Conservation (phyloP, 2,113 vertebrate genomes). For the Physeter macrocephalus region DNA sequence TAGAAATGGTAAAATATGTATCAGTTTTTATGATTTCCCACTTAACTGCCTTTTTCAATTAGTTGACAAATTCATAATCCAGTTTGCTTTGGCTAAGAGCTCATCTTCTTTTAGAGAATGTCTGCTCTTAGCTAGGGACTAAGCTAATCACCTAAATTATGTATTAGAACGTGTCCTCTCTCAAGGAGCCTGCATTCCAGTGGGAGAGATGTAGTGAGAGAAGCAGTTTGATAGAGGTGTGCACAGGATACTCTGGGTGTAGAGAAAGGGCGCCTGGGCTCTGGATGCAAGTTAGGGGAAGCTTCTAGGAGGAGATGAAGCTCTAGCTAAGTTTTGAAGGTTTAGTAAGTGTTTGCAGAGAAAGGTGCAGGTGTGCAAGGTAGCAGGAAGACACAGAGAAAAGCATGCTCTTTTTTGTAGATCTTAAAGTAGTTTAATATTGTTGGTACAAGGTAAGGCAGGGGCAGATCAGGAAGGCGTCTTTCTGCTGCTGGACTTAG, state of each 20-base stretch:
- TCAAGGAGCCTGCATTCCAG: background rate
- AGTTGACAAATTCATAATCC: background rate
- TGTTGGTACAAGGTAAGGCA: background rate
- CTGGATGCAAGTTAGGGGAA: background rate
- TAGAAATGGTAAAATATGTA: background rate
- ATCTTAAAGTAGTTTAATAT: background rate
- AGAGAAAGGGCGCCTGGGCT: background rate
- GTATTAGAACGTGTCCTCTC: background rate
- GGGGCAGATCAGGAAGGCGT: background rate
- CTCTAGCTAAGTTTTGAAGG: background rate
- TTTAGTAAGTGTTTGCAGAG: background rate
- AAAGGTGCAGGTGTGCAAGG: background rate
- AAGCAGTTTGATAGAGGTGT: background rate
- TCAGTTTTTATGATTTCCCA: background rate
- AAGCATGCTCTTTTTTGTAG: background rate
- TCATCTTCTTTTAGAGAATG: background rate
- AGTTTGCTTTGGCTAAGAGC: background rate
- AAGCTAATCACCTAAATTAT: background rate
- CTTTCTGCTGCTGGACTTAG: background rate
- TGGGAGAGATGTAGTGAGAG: background rate
- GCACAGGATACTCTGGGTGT: background rate
- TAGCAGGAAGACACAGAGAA: background rate
- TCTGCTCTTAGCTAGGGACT: background rate
- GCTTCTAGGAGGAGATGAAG: background rate
- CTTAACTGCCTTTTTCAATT: background rate